Evolutionary conservation across 1,140 invertebrate genomes (phyloP), one percentile per base, ranked within the genome.

Genomic region (Cephus cinctus): DNA sequence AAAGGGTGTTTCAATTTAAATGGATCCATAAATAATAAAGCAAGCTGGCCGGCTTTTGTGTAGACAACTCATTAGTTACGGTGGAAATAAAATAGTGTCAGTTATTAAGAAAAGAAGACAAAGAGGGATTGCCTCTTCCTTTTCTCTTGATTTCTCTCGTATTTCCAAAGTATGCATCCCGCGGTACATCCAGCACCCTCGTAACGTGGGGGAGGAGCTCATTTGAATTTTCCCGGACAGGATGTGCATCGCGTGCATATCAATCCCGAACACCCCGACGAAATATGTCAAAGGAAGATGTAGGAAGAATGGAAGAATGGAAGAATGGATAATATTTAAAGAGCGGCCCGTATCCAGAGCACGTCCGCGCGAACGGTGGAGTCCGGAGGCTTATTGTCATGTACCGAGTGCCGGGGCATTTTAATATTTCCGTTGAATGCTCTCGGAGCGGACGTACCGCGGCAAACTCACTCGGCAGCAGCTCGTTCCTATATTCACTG

Each of bases 241-340:
- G 65, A 69, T 69, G 68, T 54, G 66, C 65, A 71, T 61, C 57
- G 56, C 45, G 65, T 65, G 67, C 67, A 69, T 70, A 69, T 67
- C 61, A 69, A 71, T 69, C 66, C 58, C 52, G 60, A 52, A 68
- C 62, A 68, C 60, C 58, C 65, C 57, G 59, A 61, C 59, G 61
- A 64, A 69, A 67, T 61, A 63, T 57, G 54, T 49, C 31, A 27
- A 27, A 27, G 25, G 25, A 27, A 27, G 25, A 27, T 27, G 25
- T 27, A 27, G 25, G 25, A 27, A 27, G 25, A 27, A 6, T n/a
- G 25, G 6, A 27, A 27, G 25, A 27, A 6, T n/a, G 25, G 6
- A 27, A n/a, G 19, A 16, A 19, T 22, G 38, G 19, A 41, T 41
- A 19, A 22, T 12, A 22, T 43, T 64, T 65, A 61, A 57, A 65